These are phyloP conservation scores for Drosophila formosana DNA, from an alignment of 2,888 invertebrate species.

Conservation along the genomic window DNA sequence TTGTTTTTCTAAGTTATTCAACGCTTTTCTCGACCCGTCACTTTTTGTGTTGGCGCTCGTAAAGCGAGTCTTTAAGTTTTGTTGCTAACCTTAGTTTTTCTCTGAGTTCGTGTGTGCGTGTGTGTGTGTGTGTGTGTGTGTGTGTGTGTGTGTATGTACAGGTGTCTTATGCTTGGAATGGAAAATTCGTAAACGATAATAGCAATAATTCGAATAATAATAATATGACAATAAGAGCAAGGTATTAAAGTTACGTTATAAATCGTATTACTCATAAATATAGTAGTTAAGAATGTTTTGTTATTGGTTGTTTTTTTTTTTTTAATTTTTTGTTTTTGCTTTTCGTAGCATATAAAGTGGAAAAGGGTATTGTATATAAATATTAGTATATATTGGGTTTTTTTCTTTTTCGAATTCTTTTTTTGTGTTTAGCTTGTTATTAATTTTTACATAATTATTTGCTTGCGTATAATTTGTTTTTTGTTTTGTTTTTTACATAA, in stretches of 20 bases:
- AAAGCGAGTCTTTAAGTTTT: constrained; percentile 8
- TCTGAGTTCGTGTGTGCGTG: constrained; percentile 11
- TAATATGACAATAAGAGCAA: constrained; percentile 10
- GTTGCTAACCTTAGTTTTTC: not conserved
- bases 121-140: constrained; percentile 12
- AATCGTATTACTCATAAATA: constrained; percentile 47
- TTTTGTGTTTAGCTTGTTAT: constrained; percentile 6
- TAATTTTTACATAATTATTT: constrained; percentile 37
- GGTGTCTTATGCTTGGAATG: constrained; percentile 12
- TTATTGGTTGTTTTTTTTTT: constrained; percentile 12
- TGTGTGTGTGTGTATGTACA: constrained; percentile 41
- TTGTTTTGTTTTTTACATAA: constrained; percentile 31
- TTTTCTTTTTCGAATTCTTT: constrained; percentile 13
- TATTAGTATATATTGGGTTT: constrained; percentile 23
- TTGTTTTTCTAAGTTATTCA: not conserved
- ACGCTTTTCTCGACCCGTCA: not conserved
- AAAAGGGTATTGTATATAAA: constrained; percentile 68
- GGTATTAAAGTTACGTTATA: constrained; percentile 33
- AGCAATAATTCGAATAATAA: not conserved
- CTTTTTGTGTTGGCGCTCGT: not conserved
- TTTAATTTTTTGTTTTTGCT: constrained; percentile 25
- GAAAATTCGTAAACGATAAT: constrained; percentile 13
- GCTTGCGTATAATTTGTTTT: constrained; percentile 22
- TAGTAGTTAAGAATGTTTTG: constrained; percentile 43
- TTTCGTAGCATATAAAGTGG: constrained; percentile 68